A percentile compares a stretch with the other conserved stretches of the same genome.
Evolutionary conservation across 1,140 invertebrate genomes (phyloP).

Genomic region (Bacillus rossius): DNA sequence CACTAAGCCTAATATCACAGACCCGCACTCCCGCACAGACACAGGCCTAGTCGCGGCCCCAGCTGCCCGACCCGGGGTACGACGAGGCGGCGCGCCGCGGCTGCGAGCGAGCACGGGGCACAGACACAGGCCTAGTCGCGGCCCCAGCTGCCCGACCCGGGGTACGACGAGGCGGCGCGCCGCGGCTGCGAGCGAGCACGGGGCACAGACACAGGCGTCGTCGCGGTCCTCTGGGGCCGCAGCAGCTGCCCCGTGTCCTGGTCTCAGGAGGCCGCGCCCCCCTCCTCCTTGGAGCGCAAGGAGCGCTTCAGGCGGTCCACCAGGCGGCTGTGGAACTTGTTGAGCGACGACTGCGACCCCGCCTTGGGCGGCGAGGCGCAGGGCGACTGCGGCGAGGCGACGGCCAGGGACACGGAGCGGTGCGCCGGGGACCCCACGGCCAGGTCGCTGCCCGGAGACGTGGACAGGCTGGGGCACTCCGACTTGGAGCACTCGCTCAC

Average conservation of each 20-base stretch:
- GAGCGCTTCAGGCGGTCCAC: slow-evolving; percentile 78
- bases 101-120: too few species aligned
- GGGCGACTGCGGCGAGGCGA: slow-evolving; percentile 41
- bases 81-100: too few species aligned
- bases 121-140: too few species aligned
- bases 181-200: neutral
- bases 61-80: too few species aligned
- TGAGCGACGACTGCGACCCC: slow-evolving; percentile 53
- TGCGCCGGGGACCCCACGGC: slow-evolving; percentile 51
- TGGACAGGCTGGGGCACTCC: slow-evolving; percentile 63
- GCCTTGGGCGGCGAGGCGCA: slow-evolving; percentile 57
- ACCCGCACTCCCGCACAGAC: too few species aligned
- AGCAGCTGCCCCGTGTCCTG: neutral
- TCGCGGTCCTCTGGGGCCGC: neutral
- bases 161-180: neutral
- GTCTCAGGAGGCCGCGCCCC: slow-evolving; percentile 11
- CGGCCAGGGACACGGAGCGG: slow-evolving; percentile 54
- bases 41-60: too few species aligned
- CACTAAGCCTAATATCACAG: too few species aligned
- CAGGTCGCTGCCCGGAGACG: slow-evolving; percentile 64
- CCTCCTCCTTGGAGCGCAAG: slow-evolving; percentile 55
- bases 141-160: neutral
- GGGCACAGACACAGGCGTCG: neutral
- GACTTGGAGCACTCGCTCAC: slow-evolving; percentile 74
- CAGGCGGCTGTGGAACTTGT: slow-evolving; percentile 78